Conservation (phyloP, 2,797 vertebrate genomes). For the Chelon auratus region DNA sequence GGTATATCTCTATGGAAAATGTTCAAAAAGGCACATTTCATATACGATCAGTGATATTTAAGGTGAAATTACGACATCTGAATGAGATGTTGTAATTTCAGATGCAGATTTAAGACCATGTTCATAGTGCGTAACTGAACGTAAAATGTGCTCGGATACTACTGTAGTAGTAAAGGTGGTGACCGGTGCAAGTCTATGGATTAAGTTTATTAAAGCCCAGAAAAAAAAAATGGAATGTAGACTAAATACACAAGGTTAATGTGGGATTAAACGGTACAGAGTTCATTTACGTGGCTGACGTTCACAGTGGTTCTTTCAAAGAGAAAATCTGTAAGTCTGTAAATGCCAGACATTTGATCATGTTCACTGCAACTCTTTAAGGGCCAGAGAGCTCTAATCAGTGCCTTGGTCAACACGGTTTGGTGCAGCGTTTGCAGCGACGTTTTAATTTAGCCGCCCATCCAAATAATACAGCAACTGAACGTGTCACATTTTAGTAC, state of each 20-base stretch:
- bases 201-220: conserved; percentile 37
- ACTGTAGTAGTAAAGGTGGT: conserved; percentile 24
- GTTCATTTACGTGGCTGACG: conserved; percentile 24
- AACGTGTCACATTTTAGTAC: neutral
- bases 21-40: no score
- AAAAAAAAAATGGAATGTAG: conserved; percentile 55
- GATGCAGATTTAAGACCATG: neutral
- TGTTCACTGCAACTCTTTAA: conserved; percentile 7
- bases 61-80: neutral
- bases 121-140: neutral
- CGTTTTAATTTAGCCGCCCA: neutral
- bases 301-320: conserved; percentile 30
- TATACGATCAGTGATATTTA: neutral
- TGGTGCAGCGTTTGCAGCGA: neutral
- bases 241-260: conserved; percentile 49
- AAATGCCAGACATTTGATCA: conserved; percentile 3
- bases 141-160: conserved; percentile 9
- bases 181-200: conserved; percentile 29
- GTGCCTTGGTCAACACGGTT: neutral
- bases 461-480: neutral
- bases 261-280: conserved; percentile 55
- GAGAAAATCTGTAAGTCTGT: conserved; percentile 18
- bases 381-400: neutral
- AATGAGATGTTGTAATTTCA: no score
- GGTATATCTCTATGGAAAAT: neutral